Base-by-base conservation (phyloP, 1,140 invertebrate genomes). In the Chironomus tepperi region DNA sequence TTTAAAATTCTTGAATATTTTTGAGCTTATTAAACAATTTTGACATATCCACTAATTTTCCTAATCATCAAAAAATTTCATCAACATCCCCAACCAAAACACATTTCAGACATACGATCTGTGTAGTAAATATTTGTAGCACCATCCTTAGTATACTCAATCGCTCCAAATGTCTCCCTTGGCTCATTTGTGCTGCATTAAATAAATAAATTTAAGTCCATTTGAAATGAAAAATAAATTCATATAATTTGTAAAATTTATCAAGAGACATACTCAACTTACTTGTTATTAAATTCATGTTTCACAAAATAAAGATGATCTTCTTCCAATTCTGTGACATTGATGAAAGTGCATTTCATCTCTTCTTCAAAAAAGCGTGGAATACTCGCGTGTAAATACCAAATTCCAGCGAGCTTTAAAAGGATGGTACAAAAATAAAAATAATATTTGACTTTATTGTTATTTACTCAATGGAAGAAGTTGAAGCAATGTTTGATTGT, bases 351-450 rank as follows among this genome's bases (percentile, higher is more conserved):
- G 16, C 65, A 70, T 70, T 70, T 70, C 16, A 19, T 19, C 2
- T 70, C 65, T 7, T 18, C 19, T 21, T 70, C 65, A 70, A 19
- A 70, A 6, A 19, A 70, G 9, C 19, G 65, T 8, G 65, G 65
- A 70, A 70, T 21, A 16, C 65, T 70, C 9, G 16, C 6, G 7
- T 70, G 65, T 70, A 70, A 70, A 70, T 19, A 70, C 65, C 65
- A 70, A 70, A 70, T 18, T 18, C 65, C 65, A 70, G 9, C 3
- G 18, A 70, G 16, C 65, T 70, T 18, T 19, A 18, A 16, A 19
- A 47, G 43, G 15, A 47, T 10, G 43, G n/a, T n/a, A n/a, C n/a
- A 3, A 57, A 34, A 34, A 34, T 34, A 34, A 34, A 34, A 34
- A 2, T 2, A 34, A 34, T 34, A 34, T 34, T 34, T 34, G 24